phyloP scores from a whole-genome alignment of 1,140 invertebrate genomes.

The Aphaenogaster ashmeadi region DNA sequence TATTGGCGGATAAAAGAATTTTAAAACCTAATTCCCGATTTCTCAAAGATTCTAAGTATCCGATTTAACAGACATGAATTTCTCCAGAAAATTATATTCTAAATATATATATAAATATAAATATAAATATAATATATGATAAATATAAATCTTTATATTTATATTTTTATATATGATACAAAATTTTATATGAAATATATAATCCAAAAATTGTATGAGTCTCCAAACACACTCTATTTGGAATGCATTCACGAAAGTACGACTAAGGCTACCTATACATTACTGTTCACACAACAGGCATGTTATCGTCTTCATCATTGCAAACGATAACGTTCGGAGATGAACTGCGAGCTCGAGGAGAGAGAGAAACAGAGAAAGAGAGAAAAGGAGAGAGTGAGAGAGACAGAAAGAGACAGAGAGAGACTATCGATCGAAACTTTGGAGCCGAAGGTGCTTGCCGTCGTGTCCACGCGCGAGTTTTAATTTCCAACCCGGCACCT shows the following conservation, averaged over 20 bases:
- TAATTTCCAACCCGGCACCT: conserved; percentile 59
- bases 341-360: not conserved
- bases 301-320: conserved; percentile 34
- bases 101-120: no score
- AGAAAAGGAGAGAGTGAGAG: not conserved
- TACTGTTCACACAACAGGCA: not conserved
- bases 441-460: not conserved
- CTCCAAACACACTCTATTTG: not conserved
- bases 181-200: no score
- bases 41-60: not conserved
- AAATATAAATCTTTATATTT: not conserved
- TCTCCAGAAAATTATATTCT: not conserved
- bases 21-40: not conserved
- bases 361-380: not conserved
- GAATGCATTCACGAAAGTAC: not conserved
- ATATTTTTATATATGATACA: not conserved
- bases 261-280: not conserved
- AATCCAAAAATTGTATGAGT: no score
- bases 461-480: conserved; percentile 27
- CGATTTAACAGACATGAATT: not conserved
- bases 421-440: conserved; percentile 11
- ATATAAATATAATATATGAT: no score
- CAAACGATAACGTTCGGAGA: not conserved
- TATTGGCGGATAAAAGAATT: not conserved
- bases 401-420: not conserved